A percentile compares a stretch with the other conserved stretches of the same genome.
Conservation (phyloP, 1,140 invertebrate genomes). For the Adelges cooleyi region DNA sequence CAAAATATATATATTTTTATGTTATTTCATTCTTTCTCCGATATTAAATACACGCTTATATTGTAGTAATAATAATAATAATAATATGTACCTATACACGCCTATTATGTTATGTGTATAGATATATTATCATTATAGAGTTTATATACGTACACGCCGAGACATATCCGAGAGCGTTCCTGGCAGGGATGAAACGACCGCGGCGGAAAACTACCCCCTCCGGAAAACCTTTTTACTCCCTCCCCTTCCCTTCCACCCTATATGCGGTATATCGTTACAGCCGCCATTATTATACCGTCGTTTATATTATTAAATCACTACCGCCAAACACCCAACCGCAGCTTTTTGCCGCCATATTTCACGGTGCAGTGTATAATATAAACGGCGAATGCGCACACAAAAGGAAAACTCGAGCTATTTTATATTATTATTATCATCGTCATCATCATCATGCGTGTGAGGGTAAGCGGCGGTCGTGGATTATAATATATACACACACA, state of each 20-base stretch:
- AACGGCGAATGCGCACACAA: too few relatives aligned
- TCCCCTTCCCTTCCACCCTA: too few relatives aligned
- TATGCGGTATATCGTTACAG: neutral
- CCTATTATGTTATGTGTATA: neutral
- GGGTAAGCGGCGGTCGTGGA: too few relatives aligned
- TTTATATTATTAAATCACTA: constrained; percentile 24
- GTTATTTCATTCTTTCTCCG: neutral
- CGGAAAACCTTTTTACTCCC: neutral
- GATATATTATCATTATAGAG: neutral
- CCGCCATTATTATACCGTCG: constrained; percentile 25
- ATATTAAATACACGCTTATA: constrained; percentile 4
- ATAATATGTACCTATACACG: neutral
- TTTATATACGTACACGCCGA: neutral
- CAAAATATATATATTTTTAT: neutral
- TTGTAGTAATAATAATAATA: neutral
- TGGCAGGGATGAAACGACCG: neutral
- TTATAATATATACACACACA: too few relatives aligned
- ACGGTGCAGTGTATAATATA: too few relatives aligned
- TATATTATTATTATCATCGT: too few relatives aligned
- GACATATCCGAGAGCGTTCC: neutral
- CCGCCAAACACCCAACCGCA: constrained; percentile 19
- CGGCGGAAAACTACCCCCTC: constrained; percentile 2
- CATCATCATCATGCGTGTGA: too few relatives aligned
- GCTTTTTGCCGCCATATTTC: constrained; percentile 26
- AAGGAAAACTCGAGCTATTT: too few relatives aligned